Percentiles rank a stretch among this genome's conserved stretches.
These are phyloP conservation scores for Helicolenus hilgendorfi DNA, from an alignment of 2,797 vertebrate species.

Conservation along the genomic window DNA sequence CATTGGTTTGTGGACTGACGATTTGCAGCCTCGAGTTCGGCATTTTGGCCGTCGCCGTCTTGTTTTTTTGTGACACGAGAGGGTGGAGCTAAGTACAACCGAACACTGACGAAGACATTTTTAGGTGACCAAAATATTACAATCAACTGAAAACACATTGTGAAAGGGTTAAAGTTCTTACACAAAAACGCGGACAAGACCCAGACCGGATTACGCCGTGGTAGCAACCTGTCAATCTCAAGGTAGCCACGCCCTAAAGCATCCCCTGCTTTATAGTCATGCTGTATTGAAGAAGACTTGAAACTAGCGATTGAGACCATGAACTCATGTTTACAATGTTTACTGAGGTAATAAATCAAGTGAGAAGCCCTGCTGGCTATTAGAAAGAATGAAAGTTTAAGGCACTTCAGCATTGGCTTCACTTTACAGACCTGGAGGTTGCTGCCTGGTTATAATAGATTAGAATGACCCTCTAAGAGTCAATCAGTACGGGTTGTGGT, in stretches of 20 bases:
- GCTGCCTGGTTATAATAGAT: neutral
- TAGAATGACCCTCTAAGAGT: neutral
- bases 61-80: neutral
- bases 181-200: too few relatives aligned
- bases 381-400: neutral
- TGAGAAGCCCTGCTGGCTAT: neutral
- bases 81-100: too few relatives aligned
- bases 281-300: too few relatives aligned
- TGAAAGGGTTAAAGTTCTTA: too few relatives aligned
- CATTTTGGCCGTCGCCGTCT: neutral
- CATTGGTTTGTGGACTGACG: neutral
- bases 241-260: too few relatives aligned
- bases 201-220: rapidly evolving
- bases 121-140: too few relatives aligned
- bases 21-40: neutral
- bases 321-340: neutral
- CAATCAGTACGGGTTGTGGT: neutral
- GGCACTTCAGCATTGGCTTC: neutral
- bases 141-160: too few relatives aligned
- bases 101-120: too few relatives aligned
- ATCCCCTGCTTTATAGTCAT: rapidly evolving
- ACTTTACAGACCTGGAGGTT: neutral
- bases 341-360: neutral
- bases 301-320: neutral
- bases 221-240: too few relatives aligned